A percentile compares a stretch with the other conserved stretches of the same genome.
These are phyloP conservation scores for Cyrtodaria siliqua DNA, from an alignment of 2,888 invertebrate species.

Conservation along the genomic window DNA sequence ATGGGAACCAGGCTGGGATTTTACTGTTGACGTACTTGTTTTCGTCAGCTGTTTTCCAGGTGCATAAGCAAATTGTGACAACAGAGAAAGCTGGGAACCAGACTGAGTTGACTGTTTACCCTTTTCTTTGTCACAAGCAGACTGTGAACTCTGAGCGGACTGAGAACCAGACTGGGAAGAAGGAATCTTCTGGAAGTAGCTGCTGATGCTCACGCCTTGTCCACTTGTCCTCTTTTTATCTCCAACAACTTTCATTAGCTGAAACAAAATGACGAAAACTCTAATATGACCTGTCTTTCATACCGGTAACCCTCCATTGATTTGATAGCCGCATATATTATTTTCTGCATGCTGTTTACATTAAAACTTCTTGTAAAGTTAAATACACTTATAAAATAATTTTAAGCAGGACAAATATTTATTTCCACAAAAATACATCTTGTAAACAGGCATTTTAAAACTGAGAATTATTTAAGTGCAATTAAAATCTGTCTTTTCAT, in stretches of 20 bases:
- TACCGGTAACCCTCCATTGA: too few species aligned
- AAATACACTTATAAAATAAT: not conserved
- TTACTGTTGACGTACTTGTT: too few species aligned
- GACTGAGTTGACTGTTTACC: conserved; percentile 9
- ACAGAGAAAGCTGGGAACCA: conserved; percentile 9
- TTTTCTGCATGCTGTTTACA: too few species aligned
- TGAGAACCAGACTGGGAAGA: conserved; percentile 28
- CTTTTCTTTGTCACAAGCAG: not conserved
- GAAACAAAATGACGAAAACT: conserved; percentile 11
- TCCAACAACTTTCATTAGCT: conserved; percentile 50
- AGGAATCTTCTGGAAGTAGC: conserved; percentile 63
- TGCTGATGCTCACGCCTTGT: conserved; percentile 62
- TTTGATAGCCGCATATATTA: too few species aligned
- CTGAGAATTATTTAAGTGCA: too few species aligned
- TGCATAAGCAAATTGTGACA: not conserved
- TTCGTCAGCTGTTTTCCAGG: too few species aligned
- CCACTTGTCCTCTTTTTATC: conserved; percentile 38
- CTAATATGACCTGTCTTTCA: too few species aligned
- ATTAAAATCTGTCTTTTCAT: too few species aligned
- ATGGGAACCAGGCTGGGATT: too few species aligned
- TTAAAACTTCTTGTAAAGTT: not conserved
- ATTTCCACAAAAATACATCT: too few species aligned
- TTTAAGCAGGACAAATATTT: not conserved
- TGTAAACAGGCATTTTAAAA: too few species aligned
- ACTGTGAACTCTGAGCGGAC: not conserved